phyloP scores from a whole-genome alignment of 2,888 invertebrate species.

The Deroplatys truncata region DNA sequence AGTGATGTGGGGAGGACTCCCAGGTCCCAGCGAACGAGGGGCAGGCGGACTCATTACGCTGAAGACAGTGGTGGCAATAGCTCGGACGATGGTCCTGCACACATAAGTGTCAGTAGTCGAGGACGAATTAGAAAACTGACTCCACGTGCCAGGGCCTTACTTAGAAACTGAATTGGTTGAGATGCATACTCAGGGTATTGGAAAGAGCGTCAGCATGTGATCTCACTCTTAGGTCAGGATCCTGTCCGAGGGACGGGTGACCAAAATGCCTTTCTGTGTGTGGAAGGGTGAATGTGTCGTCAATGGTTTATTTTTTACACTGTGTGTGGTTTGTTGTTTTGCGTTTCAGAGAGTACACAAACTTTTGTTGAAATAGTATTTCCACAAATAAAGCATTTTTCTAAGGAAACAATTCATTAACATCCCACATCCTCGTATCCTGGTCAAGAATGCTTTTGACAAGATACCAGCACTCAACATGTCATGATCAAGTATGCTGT shows the following conservation, averaged over 20 bases:
- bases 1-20: conserved; percentile 37
- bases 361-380: neutral
- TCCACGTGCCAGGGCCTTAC: conserved; percentile 61
- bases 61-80: conserved; percentile 40
- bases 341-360: neutral
- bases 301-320: neutral
- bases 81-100: conserved; percentile 3
- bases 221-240: neutral
- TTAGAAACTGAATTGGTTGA: neutral
- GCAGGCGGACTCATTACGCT: conserved; percentile 46
- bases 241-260: neutral
- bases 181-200: neutral
- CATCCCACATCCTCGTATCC: too few species aligned
- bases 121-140: conserved; percentile 82
- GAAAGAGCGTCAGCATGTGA: neutral
- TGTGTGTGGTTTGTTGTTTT: neutral
- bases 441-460: too few species aligned
- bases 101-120: conserved; percentile 67
- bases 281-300: neutral
- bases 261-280: neutral
- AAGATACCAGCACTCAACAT: too few species aligned
- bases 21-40: conserved; percentile 30
- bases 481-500: too few species aligned
- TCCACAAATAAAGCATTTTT: neutral
- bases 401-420: neutral